Conservation (phyloP, 2,113 vertebrate genomes). For the Aix galericulata region DNA sequence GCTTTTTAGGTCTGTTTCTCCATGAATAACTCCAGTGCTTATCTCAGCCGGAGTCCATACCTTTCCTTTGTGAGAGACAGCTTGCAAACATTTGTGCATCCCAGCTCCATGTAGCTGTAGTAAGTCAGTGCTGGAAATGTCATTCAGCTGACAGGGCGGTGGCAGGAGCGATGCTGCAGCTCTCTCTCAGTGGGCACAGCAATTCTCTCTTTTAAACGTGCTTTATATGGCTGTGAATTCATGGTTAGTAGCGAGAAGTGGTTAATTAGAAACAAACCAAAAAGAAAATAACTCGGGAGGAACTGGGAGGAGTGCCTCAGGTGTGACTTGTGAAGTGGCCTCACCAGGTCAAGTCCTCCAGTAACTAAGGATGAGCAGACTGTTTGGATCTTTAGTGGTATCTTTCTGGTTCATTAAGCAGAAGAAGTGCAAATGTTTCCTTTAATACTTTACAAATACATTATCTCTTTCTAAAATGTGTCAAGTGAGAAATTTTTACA, state of each 20-base stretch:
- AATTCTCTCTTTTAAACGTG: neutral
- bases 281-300: neutral
- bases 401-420: neutral
- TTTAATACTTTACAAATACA: neutral
- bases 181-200: neutral
- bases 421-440: neutral
- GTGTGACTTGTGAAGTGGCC: neutral
- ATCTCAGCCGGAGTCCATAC: neutral
- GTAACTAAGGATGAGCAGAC: neutral
- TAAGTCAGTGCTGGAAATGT: neutral
- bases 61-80: neutral
- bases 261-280: neutral
- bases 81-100: fast-evolving
- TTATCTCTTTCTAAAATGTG: neutral
- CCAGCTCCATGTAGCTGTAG: neutral
- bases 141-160: neutral
- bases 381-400: neutral
- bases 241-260: neutral
- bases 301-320: neutral
- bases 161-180: neutral
- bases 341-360: neutral
- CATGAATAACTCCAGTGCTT: neutral
- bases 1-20: neutral
- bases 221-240: neutral
- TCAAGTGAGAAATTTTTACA: neutral